Base-by-base conservation (phyloP, 2,113 vertebrate species). In the Ranitomeya imitator region DNA sequence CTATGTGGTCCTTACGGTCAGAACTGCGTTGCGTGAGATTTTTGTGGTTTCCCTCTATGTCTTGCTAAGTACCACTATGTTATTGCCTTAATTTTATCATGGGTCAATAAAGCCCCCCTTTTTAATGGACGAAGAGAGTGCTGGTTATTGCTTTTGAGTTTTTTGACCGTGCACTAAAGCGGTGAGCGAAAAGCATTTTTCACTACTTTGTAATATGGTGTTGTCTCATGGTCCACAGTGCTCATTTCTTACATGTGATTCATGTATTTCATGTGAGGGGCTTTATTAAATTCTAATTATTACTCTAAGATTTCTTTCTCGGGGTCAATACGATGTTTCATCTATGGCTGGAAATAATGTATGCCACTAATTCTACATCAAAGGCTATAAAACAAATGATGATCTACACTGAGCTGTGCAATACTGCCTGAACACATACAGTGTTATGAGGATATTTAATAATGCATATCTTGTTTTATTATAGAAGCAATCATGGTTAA, bases 401-500 rank as follows among this genome's bases (percentile, higher is more conserved):
- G 15, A 83, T 83, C 26, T 26, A 83, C 37, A 83, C 5, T n/a
- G 60, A 61, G 26, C 18, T 57, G 51, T 31, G 18, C 54, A 59
- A 8, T 74, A 45, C 37, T 5, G 37, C n/a, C 5, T 23, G 16
- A 31, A 19, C 2, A 60, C 54, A 19, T 10, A 5, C 45, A 26
- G 21, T 74, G 74, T 37, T n/a, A 60, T 21, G 63, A 31, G 16
- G 7, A 51, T 45, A 21, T 76, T 61, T 77, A 59, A 74, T 76
- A 60, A 85, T 76, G 57, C 52, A 78, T 63, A 51, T 78, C 37
- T 19, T 51, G 23, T 74, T 88, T 82, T 16, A 16, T 82, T 74
- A 9, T 90, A 96, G 96, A 91, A 80, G 90, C 88, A 93, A 97
- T 95, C 92, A 93, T 96, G 94, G 97, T 97, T 90, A 94, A 95